Percentiles rank a stretch among this genome's conserved stretches.
Conservation (phyloP, 2,888 invertebrate species). For the Deroplatys truncata region DNA sequence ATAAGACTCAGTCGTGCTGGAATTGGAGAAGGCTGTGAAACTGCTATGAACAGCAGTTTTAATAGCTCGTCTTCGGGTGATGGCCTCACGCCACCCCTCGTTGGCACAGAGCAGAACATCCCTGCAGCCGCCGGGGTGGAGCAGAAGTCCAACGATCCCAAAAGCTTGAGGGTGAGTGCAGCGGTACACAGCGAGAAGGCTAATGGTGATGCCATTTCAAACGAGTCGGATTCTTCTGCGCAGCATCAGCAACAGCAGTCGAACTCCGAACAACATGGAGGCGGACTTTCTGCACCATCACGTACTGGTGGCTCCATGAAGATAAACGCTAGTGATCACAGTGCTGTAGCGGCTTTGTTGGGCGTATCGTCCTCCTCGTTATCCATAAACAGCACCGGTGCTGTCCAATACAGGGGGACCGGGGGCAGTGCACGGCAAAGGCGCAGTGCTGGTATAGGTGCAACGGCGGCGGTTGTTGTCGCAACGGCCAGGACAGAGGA, state of each 20-base stretch:
- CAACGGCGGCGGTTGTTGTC: not conserved
- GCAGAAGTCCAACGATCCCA: slow-evolving; percentile 15
- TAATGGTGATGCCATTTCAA: slow-evolving; percentile 27
- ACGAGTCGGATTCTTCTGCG: not conserved
- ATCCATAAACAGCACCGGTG: not conserved
- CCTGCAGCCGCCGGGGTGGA: slow-evolving; percentile 26
- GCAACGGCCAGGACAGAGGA: not conserved
- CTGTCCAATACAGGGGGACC: not conserved
- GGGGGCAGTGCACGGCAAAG: not conserved
- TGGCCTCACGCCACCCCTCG: slow-evolving; percentile 34
- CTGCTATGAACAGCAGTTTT: slow-evolving; percentile 32
- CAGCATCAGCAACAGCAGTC: not conserved
- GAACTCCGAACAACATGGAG: not conserved
- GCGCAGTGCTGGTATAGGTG: not conserved
- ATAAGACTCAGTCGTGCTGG: slow-evolving; percentile 45
- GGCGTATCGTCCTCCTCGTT: slow-evolving; percentile 50
- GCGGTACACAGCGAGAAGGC: slow-evolving; percentile 41
- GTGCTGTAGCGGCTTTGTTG: slow-evolving; percentile 51
- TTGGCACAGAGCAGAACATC: not conserved
- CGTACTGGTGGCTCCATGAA: not conserved
- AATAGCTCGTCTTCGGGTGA: slow-evolving; percentile 40
- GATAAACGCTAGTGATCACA: slow-evolving; percentile 41
- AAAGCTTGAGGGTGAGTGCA: slow-evolving; percentile 37
- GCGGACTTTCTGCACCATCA: not conserved
- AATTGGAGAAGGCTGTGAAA: slow-evolving; percentile 20